Base-by-base conservation (phyloP, 2,113 vertebrate species). In the Corythoichthys haematopterus region DNA sequence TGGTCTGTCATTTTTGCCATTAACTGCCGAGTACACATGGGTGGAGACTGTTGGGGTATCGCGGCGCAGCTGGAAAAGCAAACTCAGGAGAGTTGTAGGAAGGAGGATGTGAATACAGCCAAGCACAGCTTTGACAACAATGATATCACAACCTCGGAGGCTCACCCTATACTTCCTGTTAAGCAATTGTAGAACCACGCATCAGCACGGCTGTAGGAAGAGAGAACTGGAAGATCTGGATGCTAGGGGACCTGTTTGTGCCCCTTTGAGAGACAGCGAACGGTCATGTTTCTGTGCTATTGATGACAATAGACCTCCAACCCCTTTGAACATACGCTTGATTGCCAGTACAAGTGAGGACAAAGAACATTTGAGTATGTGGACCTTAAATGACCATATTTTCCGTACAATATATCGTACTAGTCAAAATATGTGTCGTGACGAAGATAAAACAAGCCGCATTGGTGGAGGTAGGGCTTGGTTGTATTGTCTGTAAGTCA, bases 61-160 rank as follows among this genome's bases (percentile, higher is more conserved):
- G 50, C 55, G 80, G 58, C 82, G 75, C 78, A 87, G 78, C 70
- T 85, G 80, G 80, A 79, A 76, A 81, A 85, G 59, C 71, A 71
- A 79, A 79, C 65, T 75, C 69, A 78, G 74, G 60, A 80, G 72
- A 70, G 67, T 72, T 48, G 63, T 68, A 37, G 70, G 72, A 70
- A 84, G 83, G 75, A 87, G 85, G 87, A 90, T 81, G 76, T 87
- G 80, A 69, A 75, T 81, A 64, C 77, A 80, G 78, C 68, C 82
- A 81, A 43, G 76, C 64, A 68, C 79, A 80, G 82, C 84, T 83
- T 80, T 87, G 68, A 88, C 75, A 86, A 87, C 84, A 88, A 86
- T 84, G 83, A 90, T 88, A 88, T 80, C 82, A 84, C 71, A 82
- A 58, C 20, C 45, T 36, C 66, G 78, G 75, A 83, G 81, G 79